A percentile compares a stretch with the other conserved stretches of the same genome.
These are phyloP conservation scores for Microchrysa polita DNA, from an alignment of 2,888 invertebrate genomes.

Conservation along the genomic window DNA sequence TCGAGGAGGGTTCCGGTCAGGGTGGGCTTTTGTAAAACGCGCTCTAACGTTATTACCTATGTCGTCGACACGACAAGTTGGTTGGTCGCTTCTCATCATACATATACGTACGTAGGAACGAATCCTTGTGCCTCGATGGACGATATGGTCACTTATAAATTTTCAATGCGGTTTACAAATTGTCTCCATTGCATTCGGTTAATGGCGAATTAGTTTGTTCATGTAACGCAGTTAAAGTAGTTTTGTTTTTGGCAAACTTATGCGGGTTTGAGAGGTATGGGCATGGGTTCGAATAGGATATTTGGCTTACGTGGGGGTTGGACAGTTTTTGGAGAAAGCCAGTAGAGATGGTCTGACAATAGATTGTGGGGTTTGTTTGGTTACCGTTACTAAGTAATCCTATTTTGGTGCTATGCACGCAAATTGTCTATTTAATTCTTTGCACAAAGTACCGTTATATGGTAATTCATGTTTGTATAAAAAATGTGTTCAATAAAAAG, in stretches of 20 bases:
- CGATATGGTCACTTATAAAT: conserved; percentile 47
- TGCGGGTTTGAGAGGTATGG: not conserved
- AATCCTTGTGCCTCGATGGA: conserved; percentile 19
- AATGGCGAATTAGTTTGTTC: conserved; percentile 43
- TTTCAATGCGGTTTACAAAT: conserved; percentile 48
- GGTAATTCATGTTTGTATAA: too few species aligned
- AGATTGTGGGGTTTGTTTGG: too few species aligned
- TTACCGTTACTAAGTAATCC: too few species aligned
- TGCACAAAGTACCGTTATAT: too few species aligned
- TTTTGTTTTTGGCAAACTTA: conserved; percentile 13
- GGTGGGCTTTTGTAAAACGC: conserved; percentile 12
- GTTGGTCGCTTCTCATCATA: not conserved
- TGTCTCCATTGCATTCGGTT: conserved; percentile 46
- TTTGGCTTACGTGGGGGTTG: too few species aligned
- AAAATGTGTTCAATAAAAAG: too few species aligned
- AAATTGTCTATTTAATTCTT: too few species aligned
- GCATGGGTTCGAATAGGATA: not conserved
- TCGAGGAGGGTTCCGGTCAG: not conserved
- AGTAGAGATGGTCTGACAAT: too few species aligned
- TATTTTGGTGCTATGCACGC: too few species aligned
- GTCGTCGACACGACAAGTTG: too few species aligned
- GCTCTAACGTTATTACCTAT: conserved; percentile 19
- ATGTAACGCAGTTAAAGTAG: conserved; percentile 14
- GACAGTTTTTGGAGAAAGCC: too few species aligned
- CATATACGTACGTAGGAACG: too few species aligned